These are phyloP conservation scores for Ranitomeya imitator DNA, from an alignment of 2,113 vertebrate species.

Conservation along the genomic window DNA sequence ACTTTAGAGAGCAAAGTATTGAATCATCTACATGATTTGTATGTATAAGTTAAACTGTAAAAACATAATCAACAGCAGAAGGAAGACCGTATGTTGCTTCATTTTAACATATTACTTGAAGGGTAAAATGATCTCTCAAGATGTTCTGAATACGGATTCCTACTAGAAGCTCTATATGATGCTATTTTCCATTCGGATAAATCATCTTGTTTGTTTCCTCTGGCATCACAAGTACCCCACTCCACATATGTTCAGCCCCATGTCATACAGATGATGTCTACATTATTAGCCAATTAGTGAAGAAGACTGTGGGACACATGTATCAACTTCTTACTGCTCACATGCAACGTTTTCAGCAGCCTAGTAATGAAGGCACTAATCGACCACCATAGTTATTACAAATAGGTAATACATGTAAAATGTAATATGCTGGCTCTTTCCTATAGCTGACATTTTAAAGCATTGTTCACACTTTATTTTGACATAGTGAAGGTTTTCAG, in stretches of 20 bases:
- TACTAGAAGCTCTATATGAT: not conserved
- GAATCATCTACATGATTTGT: slow-evolving; percentile 21
- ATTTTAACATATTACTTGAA: slow-evolving; percentile 24
- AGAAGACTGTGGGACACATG: not conserved
- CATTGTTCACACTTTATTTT: no score
- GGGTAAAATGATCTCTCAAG: slow-evolving; percentile 20
- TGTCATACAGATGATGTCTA: not conserved
- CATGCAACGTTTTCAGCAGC: not conserved
- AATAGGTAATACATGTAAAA: not conserved
- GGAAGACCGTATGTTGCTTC: slow-evolving; percentile 16
- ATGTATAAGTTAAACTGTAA: slow-evolving; percentile 34
- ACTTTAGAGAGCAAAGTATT: not conserved
- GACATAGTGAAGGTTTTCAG: no score
- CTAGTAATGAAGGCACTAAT: not conserved
- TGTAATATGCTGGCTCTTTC: not conserved
- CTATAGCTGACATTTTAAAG: not conserved
- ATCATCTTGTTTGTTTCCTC: not conserved
- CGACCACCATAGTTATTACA: not conserved
- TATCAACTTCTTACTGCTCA: not conserved
- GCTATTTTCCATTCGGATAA: not conserved
- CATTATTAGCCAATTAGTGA: not conserved
- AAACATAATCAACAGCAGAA: slow-evolving; percentile 29
- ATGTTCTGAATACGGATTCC: slow-evolving; percentile 21
- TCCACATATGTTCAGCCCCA: slow-evolving; percentile 5
- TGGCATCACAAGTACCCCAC: slow-evolving; percentile 3